Percentiles rank a stretch among this genome's conserved stretches.
Evolutionary conservation across 2,888 invertebrate genomes (phyloP).

Genomic region (Nipponacmea schrenckii): DNA sequence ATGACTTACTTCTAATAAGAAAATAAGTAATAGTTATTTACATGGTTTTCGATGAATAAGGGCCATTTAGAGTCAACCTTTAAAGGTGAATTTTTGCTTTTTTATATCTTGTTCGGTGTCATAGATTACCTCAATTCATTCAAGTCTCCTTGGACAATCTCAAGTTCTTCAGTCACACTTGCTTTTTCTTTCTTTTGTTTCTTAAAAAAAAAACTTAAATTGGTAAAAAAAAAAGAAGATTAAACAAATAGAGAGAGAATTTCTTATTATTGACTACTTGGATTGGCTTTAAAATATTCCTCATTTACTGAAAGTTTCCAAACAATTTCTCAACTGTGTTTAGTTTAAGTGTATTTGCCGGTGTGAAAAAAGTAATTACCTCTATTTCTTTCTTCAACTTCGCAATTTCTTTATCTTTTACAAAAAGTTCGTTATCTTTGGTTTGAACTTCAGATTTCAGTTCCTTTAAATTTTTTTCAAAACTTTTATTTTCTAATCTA

Average conservation of each 20-base stretch:
- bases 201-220: neutral
- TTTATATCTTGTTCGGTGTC: too few relatives aligned
- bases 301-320: too few relatives aligned
- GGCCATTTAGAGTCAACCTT: neutral
- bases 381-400: constrained; percentile 18
- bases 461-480: constrained; percentile 1
- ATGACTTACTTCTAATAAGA: too few relatives aligned
- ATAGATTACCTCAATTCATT: neutral
- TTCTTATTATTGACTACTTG: too few relatives aligned
- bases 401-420: constrained; percentile 14
- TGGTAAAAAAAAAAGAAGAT: too few relatives aligned
- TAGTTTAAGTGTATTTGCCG: too few relatives aligned
- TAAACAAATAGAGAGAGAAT: too few relatives aligned
- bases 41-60: neutral
- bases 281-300: too few relatives aligned
- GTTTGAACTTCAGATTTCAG: constrained; percentile 16
- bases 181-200: neutral
- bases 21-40: neutral
- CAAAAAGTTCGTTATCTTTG: constrained; percentile 19
- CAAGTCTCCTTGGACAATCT: neutral
- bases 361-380: neutral
- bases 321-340: too few relatives aligned
- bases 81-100: neutral
- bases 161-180: neutral
- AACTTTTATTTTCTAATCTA: neutral